Evolutionary conservation across 2,113 vertebrate genomes (phyloP).

Genomic region (Salvelinus fontinalis): DNA sequence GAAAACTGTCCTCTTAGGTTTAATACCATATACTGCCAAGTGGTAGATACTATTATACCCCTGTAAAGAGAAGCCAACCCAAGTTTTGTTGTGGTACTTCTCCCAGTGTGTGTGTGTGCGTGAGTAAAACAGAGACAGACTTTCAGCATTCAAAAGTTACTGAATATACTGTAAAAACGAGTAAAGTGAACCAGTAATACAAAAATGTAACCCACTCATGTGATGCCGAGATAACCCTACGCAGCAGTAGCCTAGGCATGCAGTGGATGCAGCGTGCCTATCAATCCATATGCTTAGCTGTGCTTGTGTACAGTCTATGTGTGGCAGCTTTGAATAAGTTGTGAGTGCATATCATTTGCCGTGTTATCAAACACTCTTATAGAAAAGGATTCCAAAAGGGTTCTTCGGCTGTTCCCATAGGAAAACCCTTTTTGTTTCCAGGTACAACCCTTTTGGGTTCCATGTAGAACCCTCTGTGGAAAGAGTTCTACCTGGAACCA

Average conservation of each 20-base stretch:
- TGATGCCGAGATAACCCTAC: conserved; percentile 38
- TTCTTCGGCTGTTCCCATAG: too few species aligned
- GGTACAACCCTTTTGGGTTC: too few species aligned
- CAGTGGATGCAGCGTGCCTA: conserved; percentile 14
- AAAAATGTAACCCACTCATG: conserved; percentile 29
- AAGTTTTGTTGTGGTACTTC: background rate
- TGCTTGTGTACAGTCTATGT: conserved; percentile 43
- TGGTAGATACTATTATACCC: background rate
- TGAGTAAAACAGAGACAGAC: background rate
- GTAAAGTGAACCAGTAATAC: conserved; percentile 17
- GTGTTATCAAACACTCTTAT: conserved; percentile 26
- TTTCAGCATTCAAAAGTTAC: background rate
- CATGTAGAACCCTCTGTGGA: too few species aligned
- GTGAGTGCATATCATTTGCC: conserved; percentile 38
- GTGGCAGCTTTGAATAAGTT: conserved; percentile 51
- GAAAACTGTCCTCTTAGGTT: too few species aligned
- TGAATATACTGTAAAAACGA: background rate
- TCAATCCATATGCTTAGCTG: conserved; percentile 24
- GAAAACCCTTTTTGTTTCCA: too few species aligned
- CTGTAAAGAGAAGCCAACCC: background rate
- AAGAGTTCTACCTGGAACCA: too few species aligned
- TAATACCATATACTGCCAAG: too few species aligned
- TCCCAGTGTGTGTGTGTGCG: background rate
- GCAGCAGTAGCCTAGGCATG: conserved; percentile 28
- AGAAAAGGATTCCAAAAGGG: too few species aligned